phyloP scores from a whole-genome alignment of 1,140 invertebrate species.

The Anthonomus grandis region DNA sequence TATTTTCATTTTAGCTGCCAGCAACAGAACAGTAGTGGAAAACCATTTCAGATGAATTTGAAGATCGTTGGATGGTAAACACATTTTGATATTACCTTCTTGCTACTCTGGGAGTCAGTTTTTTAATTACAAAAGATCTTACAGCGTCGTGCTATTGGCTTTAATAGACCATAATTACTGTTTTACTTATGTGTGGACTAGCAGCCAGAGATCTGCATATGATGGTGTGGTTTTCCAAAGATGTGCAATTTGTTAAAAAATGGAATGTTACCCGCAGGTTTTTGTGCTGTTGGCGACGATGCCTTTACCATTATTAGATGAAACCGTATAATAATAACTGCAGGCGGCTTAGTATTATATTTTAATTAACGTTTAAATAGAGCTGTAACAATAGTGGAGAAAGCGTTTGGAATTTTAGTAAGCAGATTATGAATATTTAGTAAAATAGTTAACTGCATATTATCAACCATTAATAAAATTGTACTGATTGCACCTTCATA shows the following conservation, averaged over 20 bases:
- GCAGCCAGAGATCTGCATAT: too few relatives aligned
- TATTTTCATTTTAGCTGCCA: neutral
- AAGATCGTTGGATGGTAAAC: neutral
- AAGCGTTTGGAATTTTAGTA: neutral
- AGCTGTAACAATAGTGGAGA: neutral
- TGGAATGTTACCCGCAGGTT: neutral
- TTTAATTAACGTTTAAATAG: too few relatives aligned
- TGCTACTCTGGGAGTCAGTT: neutral
- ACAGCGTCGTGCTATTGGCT: neutral
- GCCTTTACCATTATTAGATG: neutral
- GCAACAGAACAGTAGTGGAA: slow-evolving; percentile 1
- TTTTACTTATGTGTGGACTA: neutral
- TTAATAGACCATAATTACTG: neutral
- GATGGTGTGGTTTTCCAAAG: too few relatives aligned
- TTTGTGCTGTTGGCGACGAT: neutral
- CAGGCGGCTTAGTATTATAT: neutral
- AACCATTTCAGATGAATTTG: neutral
- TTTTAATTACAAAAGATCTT: neutral
- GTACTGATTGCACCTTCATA: neutral
- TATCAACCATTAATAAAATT: neutral
- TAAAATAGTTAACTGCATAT: neutral
- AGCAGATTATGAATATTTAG: neutral
- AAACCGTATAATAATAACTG: neutral
- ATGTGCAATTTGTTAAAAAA: too few relatives aligned
- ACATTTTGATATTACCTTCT: neutral